These are phyloP conservation scores for Megalurothrips usitatus DNA, from an alignment of 2,888 invertebrate genomes.

Conservation along the genomic window DNA sequence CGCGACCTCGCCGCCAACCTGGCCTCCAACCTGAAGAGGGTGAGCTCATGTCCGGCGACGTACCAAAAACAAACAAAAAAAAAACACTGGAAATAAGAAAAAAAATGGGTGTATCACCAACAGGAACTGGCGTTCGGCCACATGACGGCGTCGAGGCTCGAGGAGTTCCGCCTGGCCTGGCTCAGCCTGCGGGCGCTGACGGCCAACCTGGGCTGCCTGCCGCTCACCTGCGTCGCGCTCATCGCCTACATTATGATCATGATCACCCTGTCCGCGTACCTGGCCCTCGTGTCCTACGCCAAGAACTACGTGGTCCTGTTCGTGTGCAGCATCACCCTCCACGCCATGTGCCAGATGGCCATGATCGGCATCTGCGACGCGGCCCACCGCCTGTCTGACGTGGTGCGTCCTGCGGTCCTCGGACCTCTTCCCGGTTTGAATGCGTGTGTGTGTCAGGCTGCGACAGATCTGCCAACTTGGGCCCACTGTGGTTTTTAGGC, in stretches of 20 bases:
- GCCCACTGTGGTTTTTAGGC: too few species aligned
- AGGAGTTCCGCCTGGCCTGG: conserved; percentile 8
- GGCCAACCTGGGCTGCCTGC: neutral
- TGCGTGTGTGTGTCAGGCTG: too few species aligned
- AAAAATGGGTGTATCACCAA: neutral
- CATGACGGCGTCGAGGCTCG: neutral
- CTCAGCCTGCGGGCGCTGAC: neutral
- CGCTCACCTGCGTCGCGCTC: neutral
- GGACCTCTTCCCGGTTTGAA: too few species aligned
- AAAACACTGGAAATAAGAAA: too few species aligned
- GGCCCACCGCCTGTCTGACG: neutral
- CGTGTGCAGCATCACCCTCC: neutral
- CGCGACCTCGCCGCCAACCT: neutral
- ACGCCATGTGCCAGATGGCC: neutral
- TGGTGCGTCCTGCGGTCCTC: neutral
- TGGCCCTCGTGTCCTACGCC: neutral
- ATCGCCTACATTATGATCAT: neutral
- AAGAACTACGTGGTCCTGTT: neutral
- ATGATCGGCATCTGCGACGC: neutral
- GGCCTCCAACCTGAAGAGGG: neutral
- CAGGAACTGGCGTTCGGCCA: neutral
- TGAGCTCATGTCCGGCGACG: neutral
- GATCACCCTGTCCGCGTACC: neutral
- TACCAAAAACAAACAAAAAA: too few species aligned
- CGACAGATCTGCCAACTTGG: too few species aligned